Evolutionary conservation across 2,113 vertebrate genomes (phyloP).

Genomic region (Brachyistius frenatus): DNA sequence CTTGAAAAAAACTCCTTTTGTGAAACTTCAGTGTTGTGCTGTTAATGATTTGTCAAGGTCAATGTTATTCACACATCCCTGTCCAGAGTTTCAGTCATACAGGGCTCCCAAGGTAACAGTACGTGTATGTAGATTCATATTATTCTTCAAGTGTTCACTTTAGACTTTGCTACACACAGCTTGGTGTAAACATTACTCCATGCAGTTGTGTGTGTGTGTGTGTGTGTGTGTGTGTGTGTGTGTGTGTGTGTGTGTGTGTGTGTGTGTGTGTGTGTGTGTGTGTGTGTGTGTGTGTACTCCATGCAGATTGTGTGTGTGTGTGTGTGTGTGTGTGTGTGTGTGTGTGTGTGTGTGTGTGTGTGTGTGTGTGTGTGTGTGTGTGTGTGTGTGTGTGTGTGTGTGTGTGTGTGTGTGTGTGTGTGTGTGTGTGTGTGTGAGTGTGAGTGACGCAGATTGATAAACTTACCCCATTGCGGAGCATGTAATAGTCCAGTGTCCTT

Average conservation of each 20-base stretch:
- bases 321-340: too few relatives aligned
- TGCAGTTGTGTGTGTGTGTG: background rate
- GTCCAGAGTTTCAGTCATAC: constrained; percentile 8
- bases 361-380: constrained; percentile 1
- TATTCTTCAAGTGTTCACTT: background rate
- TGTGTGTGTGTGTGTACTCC: background rate
- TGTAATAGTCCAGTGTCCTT: constrained; percentile 95
- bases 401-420: too few relatives aligned
- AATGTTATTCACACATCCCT: constrained; percentile 20
- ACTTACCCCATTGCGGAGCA: constrained; percentile 95
- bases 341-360: background rate
- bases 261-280: background rate
- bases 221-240: too few relatives aligned
- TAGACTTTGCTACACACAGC: constrained; percentile 14
- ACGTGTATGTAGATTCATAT: background rate
- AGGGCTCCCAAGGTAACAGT: constrained; percentile 2
- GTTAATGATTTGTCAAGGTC: background rate
- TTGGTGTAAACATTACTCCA: constrained; percentile 20
- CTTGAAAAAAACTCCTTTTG: too few relatives aligned
- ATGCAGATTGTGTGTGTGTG: background rate
- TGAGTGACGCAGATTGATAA: background rate
- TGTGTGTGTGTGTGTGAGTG: background rate
- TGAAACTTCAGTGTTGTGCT: background rate
- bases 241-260: background rate
- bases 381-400: too few relatives aligned